phyloP scores from a whole-genome alignment of 1,140 invertebrate genomes.

The Philopotamus ludificatus region DNA sequence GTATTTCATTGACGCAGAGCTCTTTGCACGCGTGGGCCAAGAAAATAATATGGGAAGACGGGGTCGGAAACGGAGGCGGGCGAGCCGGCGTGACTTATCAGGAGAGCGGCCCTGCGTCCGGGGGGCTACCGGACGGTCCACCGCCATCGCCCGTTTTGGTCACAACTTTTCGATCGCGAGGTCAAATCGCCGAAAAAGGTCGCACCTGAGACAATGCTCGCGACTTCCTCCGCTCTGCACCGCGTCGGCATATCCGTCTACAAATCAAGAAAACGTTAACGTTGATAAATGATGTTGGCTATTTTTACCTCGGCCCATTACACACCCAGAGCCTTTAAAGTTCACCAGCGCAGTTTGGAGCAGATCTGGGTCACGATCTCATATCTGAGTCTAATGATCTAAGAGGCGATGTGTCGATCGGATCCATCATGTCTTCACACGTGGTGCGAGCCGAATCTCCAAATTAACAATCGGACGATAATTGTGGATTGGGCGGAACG shows the following conservation, averaged over 20 bases:
- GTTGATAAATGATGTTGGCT: slow-evolving; percentile 3
- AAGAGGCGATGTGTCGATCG: neutral
- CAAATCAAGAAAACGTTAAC: slow-evolving; percentile 9
- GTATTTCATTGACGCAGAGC: slow-evolving; percentile 11
- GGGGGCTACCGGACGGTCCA: no score
- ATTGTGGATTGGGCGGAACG: neutral
- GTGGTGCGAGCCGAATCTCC: neutral
- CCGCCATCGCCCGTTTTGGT: neutral
- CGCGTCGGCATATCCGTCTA: slow-evolving; percentile 1
- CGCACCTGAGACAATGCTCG: no score
- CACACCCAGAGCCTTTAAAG: neutral
- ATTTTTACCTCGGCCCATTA: neutral
- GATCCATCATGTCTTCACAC: no score
- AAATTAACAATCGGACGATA: neutral
- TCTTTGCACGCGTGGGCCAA: slow-evolving; percentile 10
- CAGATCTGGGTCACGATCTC: slow-evolving; percentile 11
- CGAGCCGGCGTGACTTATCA: slow-evolving; percentile 24
- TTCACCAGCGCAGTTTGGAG: neutral
- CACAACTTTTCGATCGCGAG: neutral
- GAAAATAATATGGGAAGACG: slow-evolving; percentile 20
- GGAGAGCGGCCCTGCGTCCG: neutral
- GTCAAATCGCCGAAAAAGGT: neutral
- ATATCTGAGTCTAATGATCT: slow-evolving; percentile 4
- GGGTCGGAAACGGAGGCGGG: slow-evolving; percentile 24
- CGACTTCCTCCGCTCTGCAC: no score